Conservation (phyloP, 2,797 vertebrate genomes). For the Thunnus albacares region DNA sequence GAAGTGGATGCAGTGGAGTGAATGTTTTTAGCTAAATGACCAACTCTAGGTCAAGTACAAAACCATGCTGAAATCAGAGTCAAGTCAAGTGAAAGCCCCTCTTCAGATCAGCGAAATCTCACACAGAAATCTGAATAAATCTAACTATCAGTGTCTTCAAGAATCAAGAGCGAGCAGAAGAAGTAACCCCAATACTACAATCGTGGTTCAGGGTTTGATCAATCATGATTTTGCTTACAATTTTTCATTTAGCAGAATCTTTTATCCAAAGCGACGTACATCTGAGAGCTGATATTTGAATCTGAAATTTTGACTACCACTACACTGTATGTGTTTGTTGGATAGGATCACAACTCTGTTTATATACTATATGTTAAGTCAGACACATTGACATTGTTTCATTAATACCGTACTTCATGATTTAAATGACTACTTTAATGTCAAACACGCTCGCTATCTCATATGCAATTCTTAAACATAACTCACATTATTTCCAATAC, state of each 20-base stretch:
- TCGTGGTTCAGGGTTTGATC: constrained; percentile 3
- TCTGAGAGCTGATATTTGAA: no score
- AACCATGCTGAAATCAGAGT: constrained; percentile 2
- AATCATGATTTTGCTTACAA: constrained; percentile 1
- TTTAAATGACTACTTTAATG: background rate
- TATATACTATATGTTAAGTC: background rate
- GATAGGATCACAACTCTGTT: background rate
- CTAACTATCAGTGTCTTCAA: constrained; percentile 37
- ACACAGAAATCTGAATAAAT: constrained; percentile 33
- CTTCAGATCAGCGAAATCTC: constrained; percentile 42
- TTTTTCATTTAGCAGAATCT: no score
- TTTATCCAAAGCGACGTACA: no score
- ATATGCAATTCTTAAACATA: background rate
- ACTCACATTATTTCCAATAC: background rate
- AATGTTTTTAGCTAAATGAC: constrained; percentile 4
- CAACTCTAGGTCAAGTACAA: background rate
- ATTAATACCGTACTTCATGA: background rate
- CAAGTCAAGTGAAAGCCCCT: constrained; percentile 7
- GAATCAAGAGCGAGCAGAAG: constrained; percentile 19
- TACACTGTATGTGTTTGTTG: background rate
- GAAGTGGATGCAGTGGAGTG: background rate
- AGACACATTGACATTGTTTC: background rate
- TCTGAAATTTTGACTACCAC: background rate
- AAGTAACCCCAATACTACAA: no score
- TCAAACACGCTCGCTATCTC: background rate